Evolutionary conservation across 2,113 vertebrate genomes (phyloP), one percentile per base, ranked within the genome.

Genomic region (Lophotis ruficrista): DNA sequence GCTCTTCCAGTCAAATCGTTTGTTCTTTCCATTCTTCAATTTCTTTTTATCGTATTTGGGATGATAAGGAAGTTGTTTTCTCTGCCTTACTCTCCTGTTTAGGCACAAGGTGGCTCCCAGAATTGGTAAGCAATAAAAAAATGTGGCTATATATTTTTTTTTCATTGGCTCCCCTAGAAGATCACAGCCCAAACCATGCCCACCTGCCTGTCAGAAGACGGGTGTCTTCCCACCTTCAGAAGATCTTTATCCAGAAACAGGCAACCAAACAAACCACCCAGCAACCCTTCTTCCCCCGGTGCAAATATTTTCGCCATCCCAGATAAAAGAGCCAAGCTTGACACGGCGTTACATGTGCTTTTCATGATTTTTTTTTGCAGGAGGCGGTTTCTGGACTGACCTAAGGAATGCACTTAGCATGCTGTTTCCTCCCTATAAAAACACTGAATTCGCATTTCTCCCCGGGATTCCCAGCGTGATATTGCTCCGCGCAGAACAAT

Each of bases 361-460:
- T 9, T n/a, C 72, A 27, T 60, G 88, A 93, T 7, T 78, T 83
- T 51, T 80, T 79, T 80, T 79, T 87, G 56, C 61, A 78, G n/a
- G 54, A 91, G 91, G 84, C 1, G 10, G 83, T 78, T 94, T 92
- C 88, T 93, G 85, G 85, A 56, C 60, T 35, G 68, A 38, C 79
- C 25, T 33, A 12, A 84, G 80, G 93, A 96, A 95, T 93, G 91
- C 91, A 76, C 87, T 97, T 17, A 94, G 64, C 50, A 71, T 56
- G 72, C 90, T 48, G 43, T n/a, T 97, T 75, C 15, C 71, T 38
- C 53, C 27, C 9, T 8, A 75, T 2, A 58, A 84, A 93, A 90
- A 3, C 83, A 70, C 77, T 28, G 72, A 84, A 76, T 89, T 89
- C 79, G 89, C 93, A 91, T 90, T 73, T 95, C 57, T 82, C 65